A percentile compares a stretch with the other conserved stretches of the same genome.
Evolutionary conservation across 2,888 invertebrate species (phyloP).

Genomic region (Sinodicranocentrus sp.): DNA sequence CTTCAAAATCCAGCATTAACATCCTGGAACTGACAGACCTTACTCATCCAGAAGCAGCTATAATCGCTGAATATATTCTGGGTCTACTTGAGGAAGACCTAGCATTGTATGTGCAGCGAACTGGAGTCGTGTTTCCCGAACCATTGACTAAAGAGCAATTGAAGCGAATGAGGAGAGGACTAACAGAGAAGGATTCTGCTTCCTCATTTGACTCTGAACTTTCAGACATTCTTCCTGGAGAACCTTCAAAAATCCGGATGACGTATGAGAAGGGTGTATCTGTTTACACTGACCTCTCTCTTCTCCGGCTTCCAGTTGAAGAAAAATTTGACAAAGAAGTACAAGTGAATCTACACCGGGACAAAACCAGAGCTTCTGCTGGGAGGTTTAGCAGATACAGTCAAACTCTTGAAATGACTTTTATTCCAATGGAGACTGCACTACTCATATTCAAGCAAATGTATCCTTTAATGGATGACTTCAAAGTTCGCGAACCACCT

Average conservation of each 20-base stretch:
- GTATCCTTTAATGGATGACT: constrained; percentile 57
- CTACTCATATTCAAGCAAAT: constrained; percentile 57
- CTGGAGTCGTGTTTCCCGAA: constrained; percentile 38
- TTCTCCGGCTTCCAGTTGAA: constrained; percentile 23
- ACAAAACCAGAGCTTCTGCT: background rate
- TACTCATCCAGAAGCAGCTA: constrained; percentile 51
- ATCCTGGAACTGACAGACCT: background rate
- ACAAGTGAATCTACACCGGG: constrained; percentile 67
- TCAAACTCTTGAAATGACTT: constrained; percentile 71
- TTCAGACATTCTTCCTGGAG: constrained; percentile 47
- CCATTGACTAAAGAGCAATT: constrained; percentile 33
- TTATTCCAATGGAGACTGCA: constrained; percentile 55
- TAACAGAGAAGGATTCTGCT: constrained; percentile 39
- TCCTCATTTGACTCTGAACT: constrained; percentile 45
- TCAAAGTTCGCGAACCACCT: constrained; percentile 34
- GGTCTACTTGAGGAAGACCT: constrained; percentile 70
- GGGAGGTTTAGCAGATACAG: constrained; percentile 22
- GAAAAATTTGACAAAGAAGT: constrained; percentile 45
- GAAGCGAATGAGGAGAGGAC: constrained; percentile 29
- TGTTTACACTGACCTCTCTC: constrained; percentile 15
- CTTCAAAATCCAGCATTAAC: constrained; percentile 5
- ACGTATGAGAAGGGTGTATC: constrained; percentile 56
- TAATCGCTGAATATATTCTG: constrained; percentile 68
- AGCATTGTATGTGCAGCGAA: constrained; percentile 29
- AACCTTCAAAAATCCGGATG: constrained; percentile 62